A percentile compares a stretch with the other conserved stretches of the same genome.
Conservation (phyloP, 2,113 vertebrate species). For the Campylorhamphus procurvoides region DNA sequence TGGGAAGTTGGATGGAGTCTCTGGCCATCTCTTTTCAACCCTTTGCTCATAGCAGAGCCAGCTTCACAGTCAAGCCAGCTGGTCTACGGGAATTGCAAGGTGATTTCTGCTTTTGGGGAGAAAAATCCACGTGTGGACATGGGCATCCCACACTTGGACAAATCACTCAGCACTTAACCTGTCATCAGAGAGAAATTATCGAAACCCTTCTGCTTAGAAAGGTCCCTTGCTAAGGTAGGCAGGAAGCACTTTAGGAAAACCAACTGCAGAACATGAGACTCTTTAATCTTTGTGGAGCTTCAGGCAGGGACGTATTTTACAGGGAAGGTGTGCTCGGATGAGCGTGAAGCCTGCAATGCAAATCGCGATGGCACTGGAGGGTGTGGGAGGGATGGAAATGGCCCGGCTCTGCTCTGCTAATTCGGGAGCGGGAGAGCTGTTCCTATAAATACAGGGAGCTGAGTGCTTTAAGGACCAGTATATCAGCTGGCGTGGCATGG, state of each 20-base stretch:
- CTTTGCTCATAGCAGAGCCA: not conserved
- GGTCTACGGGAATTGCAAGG: not conserved
- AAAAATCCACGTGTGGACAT: fast-evolving
- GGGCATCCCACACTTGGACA: fast-evolving
- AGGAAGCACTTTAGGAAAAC: not conserved
- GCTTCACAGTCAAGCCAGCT: not conserved
- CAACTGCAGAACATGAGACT: not conserved
- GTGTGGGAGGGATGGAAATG: constrained; percentile 36
- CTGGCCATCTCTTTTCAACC: not conserved
- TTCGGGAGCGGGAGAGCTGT: not conserved
- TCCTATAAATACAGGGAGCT: constrained; percentile 35
- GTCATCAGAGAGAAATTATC: not conserved
- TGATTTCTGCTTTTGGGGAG: not conserved
- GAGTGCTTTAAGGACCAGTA: constrained; percentile 37
- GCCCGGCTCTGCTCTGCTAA: constrained; percentile 26
- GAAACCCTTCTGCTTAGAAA: not conserved
- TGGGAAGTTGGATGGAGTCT: not conserved
- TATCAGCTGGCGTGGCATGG: not conserved
- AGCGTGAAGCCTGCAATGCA: not conserved
- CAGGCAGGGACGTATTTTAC: not conserved
- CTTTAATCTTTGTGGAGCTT: not conserved
- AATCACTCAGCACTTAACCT: not conserved
- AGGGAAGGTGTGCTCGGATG: not conserved
- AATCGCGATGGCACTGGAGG: not conserved
- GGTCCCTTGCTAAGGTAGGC: not conserved